phyloP scores from a whole-genome alignment of 2,797 vertebrate genomes.

The Sylvia borin region DNA sequence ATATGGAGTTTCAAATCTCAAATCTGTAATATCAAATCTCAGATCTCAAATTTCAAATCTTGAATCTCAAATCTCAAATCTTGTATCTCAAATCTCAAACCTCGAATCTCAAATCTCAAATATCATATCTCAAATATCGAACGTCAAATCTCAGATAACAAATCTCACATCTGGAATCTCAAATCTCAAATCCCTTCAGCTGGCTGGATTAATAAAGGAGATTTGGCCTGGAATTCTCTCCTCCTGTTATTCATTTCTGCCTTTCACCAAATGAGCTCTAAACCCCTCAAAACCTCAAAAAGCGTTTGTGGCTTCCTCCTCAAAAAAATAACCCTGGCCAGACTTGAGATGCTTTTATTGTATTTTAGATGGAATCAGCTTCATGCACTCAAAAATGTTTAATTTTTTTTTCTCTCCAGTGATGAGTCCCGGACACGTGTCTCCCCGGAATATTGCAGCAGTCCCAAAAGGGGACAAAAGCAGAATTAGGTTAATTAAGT shows the following conservation, averaged over 20 bases:
- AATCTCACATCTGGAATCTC: not conserved
- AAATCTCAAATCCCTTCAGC: not conserved
- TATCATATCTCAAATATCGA: accelerated
- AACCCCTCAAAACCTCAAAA: not conserved
- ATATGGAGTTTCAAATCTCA: not conserved
- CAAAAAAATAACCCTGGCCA: too few relatives aligned
- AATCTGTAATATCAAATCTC: accelerated
- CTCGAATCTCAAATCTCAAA: not conserved
- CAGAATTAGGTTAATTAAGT: not conserved
- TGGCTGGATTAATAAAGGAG: not conserved
- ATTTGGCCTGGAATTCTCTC: not conserved
- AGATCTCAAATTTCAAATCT: not conserved
- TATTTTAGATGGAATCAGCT: not conserved
- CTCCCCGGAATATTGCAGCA: not conserved
- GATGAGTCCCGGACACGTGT: not conserved
- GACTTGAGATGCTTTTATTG: not conserved
- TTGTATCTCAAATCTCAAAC: accelerated
- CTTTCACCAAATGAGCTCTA: not conserved
- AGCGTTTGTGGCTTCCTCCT: too few relatives aligned
- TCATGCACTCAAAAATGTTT: not conserved
- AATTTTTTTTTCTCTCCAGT: not conserved
- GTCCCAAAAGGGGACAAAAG: not conserved
- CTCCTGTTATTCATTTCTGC: not conserved
- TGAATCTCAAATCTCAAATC: not conserved
- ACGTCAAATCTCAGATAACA: not conserved